phyloP scores from a whole-genome alignment of 2,888 invertebrate genomes.

The Iphiclides podalirius region DNA sequence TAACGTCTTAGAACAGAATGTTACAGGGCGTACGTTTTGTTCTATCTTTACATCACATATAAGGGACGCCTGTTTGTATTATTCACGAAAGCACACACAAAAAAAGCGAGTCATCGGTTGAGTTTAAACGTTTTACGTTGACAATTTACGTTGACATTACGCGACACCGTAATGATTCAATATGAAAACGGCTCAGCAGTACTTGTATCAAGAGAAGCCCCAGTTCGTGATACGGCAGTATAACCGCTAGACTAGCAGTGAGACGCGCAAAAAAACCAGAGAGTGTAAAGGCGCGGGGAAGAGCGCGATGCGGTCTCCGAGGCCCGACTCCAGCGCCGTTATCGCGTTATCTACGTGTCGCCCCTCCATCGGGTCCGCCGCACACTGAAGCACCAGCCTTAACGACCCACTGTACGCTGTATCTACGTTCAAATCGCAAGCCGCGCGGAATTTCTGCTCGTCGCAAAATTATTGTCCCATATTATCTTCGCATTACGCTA shows the following conservation, averaged over 20 bases:
- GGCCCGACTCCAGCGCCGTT: slow-evolving; percentile 52
- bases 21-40: no score
- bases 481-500: slow-evolving; percentile 12
- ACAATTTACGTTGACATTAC: no score
- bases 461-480: background rate
- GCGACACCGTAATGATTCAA: no score
- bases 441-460: slow-evolving; percentile 3
- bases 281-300: slow-evolving; percentile 34
- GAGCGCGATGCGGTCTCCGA: slow-evolving; percentile 25
- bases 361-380: slow-evolving; percentile 56
- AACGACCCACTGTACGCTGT: slow-evolving; percentile 26
- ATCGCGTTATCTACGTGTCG: slow-evolving; percentile 70
- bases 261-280: slow-evolving; percentile 46
- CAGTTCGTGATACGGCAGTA: slow-evolving; percentile 22
- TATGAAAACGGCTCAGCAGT: no score
- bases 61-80: no score
- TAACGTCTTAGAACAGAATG: background rate
- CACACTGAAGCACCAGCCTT: slow-evolving; percentile 40
- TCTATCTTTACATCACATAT: no score
- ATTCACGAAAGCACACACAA: no score
- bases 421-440: slow-evolving; percentile 21
- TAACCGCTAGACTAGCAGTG: slow-evolving; percentile 41
- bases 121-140: no score
- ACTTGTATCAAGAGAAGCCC: no score
- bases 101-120: no score